Base-by-base conservation (phyloP, 2,113 vertebrate species). In the Tursiops truncatus region DNA sequence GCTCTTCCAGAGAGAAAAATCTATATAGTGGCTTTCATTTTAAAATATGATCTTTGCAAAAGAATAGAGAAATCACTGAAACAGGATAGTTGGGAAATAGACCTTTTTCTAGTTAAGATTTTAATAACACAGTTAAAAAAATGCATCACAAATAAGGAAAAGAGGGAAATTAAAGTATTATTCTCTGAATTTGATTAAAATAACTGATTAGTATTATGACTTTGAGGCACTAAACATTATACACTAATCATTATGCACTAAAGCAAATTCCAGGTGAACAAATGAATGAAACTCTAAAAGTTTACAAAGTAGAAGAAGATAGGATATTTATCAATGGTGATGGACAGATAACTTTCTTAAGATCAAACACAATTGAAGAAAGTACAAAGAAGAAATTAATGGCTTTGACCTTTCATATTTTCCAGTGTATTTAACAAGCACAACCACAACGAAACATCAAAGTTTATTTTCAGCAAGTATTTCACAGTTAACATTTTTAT, bases 111-210 rank as follows among this genome's bases (percentile, higher is more conserved):
- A 71, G 15, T n/a, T 83, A 82, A 83, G 13, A 28, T 26, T 50
- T 94, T 70, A 77, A 67, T 63, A 77, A 33, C 79, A 25, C 17
- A 44, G 47, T 76, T 91, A 50, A 71, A 80, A 84, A 84, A 28
- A 74, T 91, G 12, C 18, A 41, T 84, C 74, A 36, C 26, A 63
- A 71, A 81, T 89, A 79, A 62, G 73, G 25, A 89, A 77, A 85
- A 89, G 31, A 47, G 23, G n/a, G 58, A 83, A 68, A 92, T 86
- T 77, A 50, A 87, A 68, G 21, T 96, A 47, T 74, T 74, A 74
- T 71, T 94, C 44, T 96, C 38, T 97, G 84, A 92, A 77, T 95
- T 91, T 96, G 17, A 23, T 41, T 77, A 91, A 65, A 63, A 33
- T 50, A 80, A 86, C n/a, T 89, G 21, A 47, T 82, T 76, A 77